phyloP scores from a whole-genome alignment of 2,888 invertebrate genomes.

The Lasius platythorax region DNA sequence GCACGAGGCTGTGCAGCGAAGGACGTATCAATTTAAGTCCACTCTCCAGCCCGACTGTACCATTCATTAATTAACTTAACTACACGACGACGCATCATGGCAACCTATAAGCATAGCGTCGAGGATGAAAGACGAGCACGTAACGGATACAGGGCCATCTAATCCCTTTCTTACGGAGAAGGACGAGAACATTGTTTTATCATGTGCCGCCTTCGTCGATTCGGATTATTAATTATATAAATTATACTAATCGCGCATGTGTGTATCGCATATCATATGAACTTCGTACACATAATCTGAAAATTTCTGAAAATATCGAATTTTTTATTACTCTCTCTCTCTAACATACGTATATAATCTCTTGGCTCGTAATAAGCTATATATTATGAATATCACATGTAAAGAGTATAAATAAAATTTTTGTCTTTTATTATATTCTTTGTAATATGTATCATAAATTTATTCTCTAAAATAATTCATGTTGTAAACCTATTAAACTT shows the following conservation, averaged over 20 bases:
- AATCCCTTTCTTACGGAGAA: slow-evolving; percentile 48
- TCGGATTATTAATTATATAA: slow-evolving; percentile 14
- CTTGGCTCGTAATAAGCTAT: background rate
- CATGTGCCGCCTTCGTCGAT: slow-evolving; percentile 19
- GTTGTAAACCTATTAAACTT: background rate
- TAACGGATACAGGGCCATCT: slow-evolving; percentile 72
- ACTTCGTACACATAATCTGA: background rate
- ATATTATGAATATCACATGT: background rate
- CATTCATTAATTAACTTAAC: slow-evolving; percentile 86
- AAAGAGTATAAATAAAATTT: background rate
- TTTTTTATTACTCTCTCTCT: background rate
- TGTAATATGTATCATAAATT: background rate
- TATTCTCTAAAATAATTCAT: background rate
- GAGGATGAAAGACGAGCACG: slow-evolving; percentile 77
- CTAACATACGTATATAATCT: background rate
- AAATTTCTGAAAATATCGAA: background rate
- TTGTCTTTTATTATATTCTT: background rate
- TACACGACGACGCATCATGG: slow-evolving; percentile 83
- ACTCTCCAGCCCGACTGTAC: slow-evolving; percentile 84
- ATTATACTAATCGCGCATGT: background rate
- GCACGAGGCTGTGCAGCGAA: slow-evolving; percentile 84
- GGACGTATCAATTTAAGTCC: slow-evolving; percentile 85
- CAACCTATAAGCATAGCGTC: slow-evolving; percentile 78
- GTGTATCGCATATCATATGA: background rate
- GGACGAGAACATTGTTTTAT: slow-evolving; percentile 34